phyloP scores from a whole-genome alignment of 2,113 vertebrate genomes.

The Parotia lawesii region DNA sequence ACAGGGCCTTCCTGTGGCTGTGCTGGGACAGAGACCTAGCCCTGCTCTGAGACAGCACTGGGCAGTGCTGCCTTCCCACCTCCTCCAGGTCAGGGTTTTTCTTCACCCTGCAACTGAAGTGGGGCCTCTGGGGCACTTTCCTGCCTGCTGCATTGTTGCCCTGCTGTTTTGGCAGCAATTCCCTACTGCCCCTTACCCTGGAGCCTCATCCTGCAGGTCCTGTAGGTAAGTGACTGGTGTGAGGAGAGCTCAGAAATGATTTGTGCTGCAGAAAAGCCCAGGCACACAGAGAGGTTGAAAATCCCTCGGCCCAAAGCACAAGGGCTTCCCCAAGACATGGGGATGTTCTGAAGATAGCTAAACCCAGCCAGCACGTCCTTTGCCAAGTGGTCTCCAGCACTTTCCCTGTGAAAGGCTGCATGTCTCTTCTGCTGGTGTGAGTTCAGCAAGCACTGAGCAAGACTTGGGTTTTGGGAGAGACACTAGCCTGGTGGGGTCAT shows the following conservation, averaged over 20 bases:
- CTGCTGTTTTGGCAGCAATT: background rate
- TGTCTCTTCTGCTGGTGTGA: background rate
- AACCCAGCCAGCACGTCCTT: background rate
- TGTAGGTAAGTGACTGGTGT: background rate
- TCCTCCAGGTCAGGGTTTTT: background rate
- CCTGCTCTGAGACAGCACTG: background rate
- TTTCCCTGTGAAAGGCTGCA: background rate
- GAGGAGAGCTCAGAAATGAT: background rate
- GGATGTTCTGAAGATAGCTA: background rate
- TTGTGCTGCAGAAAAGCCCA: background rate
- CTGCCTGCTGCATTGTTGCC: background rate
- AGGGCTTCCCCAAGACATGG: background rate
- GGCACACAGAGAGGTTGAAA: background rate
- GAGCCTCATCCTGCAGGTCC: background rate
- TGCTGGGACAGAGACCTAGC: background rate
- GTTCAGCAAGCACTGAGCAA: background rate
- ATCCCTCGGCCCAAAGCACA: background rate
- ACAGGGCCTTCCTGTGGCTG: background rate
- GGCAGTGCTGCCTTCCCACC: background rate
- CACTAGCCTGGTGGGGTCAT: too few species aligned
- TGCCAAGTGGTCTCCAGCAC: background rate
- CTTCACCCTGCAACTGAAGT: background rate
- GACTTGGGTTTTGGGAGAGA: background rate
- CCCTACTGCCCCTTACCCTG: background rate
- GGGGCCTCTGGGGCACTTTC: background rate